phyloP scores from a whole-genome alignment of 2,797 vertebrate species.

The Sylvilagus floridanus region DNA sequence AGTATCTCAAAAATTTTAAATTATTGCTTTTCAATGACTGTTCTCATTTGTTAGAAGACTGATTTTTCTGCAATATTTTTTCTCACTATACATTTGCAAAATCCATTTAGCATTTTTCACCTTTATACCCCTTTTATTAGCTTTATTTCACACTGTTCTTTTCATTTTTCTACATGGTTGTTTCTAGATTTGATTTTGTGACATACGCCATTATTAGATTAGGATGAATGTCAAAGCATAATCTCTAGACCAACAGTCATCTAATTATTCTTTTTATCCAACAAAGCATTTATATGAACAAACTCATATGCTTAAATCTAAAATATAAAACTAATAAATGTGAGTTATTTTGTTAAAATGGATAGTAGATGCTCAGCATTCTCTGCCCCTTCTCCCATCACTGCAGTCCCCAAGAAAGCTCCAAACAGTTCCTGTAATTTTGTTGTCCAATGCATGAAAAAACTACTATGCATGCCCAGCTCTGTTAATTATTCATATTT shows the following conservation, averaged over 20 bases:
- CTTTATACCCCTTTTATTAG: constrained; percentile 37
- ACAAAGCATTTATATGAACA: constrained; percentile 58
- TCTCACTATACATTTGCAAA: constrained; percentile 37
- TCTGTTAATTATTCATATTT: neutral
- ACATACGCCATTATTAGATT: constrained; percentile 53
- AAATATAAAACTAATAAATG: constrained; percentile 19
- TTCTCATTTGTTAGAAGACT: constrained; percentile 60
- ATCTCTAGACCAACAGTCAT: constrained; percentile 53
- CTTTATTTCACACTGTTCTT: constrained; percentile 51
- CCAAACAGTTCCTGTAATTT: neutral
- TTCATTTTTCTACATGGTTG: constrained; percentile 54
- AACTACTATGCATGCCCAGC: neutral
- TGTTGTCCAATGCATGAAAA: neutral
- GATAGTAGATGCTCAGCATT: neutral
- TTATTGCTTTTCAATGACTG: constrained; percentile 60
- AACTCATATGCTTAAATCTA: constrained; percentile 14
- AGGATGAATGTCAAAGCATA: constrained; percentile 60
- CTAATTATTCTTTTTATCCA: constrained; percentile 60
- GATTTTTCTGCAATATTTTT: constrained; percentile 62
- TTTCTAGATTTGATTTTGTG: constrained; percentile 64
- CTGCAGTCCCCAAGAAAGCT: neutral
- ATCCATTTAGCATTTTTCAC: constrained; percentile 65
- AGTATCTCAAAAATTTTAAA: constrained; percentile 62
- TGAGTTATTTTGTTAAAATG: neutral
- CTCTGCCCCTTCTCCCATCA: neutral